A percentile compares a stretch with the other conserved stretches of the same genome.
phyloP scores from a whole-genome alignment of 1,140 invertebrate species.

The Battus philenor region DNA sequence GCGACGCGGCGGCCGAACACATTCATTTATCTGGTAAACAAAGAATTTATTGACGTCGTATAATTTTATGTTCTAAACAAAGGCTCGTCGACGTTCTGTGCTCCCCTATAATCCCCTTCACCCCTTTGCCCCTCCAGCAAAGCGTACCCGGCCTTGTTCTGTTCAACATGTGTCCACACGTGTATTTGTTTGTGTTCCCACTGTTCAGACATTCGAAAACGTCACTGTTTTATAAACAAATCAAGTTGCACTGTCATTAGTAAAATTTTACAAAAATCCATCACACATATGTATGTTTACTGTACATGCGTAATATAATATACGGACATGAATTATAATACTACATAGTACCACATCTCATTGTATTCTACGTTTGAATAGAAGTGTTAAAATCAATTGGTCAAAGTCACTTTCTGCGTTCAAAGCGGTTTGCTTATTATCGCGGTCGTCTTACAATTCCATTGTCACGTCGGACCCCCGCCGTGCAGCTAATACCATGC shows the following conservation, averaged over 20 bases:
- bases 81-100: slow-evolving; percentile 40
- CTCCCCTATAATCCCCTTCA: slow-evolving; percentile 18
- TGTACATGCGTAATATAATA: slow-evolving; percentile 1
- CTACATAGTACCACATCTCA: slow-evolving; percentile 1
- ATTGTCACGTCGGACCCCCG: slow-evolving; percentile 54
- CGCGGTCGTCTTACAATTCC: slow-evolving; percentile 39
- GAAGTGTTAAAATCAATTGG: slow-evolving; percentile 66
- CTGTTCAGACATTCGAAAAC: slow-evolving; percentile 44
- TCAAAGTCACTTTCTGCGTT: slow-evolving; percentile 60
- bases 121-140: slow-evolving; percentile 19
- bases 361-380: slow-evolving; percentile 33
- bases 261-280: no score
- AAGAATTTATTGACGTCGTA: slow-evolving; percentile 71
- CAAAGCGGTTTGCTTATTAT: slow-evolving; percentile 26
- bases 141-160: slow-evolving; percentile 54
- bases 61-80: slow-evolving; percentile 74
- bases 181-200: slow-evolving; percentile 64
- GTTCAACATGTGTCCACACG: slow-evolving; percentile 56
- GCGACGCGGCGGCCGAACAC: slow-evolving; percentile 32
- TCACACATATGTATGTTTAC: no score
- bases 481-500: slow-evolving; percentile 46
- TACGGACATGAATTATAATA: no score
- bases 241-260: no score
- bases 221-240: background rate
- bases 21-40: slow-evolving; percentile 65